These are phyloP conservation scores for Leucophenga varia DNA, from an alignment of 1,140 invertebrate genomes.

Conservation along the genomic window DNA sequence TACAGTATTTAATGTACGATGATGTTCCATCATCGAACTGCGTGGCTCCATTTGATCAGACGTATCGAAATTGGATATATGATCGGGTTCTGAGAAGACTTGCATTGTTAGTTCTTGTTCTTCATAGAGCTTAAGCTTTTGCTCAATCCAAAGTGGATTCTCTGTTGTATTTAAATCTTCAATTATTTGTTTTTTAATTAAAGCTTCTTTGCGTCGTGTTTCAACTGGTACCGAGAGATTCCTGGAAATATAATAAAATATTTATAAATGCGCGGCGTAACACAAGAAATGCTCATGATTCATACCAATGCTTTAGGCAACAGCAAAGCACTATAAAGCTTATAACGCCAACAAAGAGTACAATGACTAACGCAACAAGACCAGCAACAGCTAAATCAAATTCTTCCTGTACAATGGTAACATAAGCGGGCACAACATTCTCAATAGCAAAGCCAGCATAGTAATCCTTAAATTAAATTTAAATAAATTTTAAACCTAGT, in stretches of 20 bases:
- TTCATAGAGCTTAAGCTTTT: constrained; percentile 87
- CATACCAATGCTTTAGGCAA: constrained; percentile 78
- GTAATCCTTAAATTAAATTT: constrained; percentile 50
- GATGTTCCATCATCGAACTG: constrained; percentile 57
- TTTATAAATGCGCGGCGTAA: too few species aligned
- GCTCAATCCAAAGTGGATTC: constrained; percentile 91
- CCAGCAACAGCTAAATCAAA: constrained; percentile 85
- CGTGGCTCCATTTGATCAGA: constrained; percentile 47
- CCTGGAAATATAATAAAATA: constrained; percentile 16
- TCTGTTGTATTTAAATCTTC: constrained; percentile 86
- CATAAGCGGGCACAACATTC: constrained; percentile 72
- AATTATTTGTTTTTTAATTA: constrained; percentile 80
- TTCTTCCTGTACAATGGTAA: constrained; percentile 65
- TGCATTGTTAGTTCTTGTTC: constrained; percentile 93
- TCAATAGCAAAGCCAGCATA: constrained; percentile 75
- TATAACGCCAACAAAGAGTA: constrained; percentile 82
- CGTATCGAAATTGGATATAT: constrained; percentile 49
- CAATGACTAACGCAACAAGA: constrained; percentile 80
- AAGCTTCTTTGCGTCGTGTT: constrained; percentile 65
- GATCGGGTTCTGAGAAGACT: constrained; percentile 76
- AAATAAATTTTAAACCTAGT: too few species aligned
- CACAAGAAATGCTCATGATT: too few species aligned
- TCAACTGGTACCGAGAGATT: constrained; percentile 62
- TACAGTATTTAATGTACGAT: constrained; percentile 45
- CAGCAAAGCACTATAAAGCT: constrained; percentile 87